Evolutionary conservation across 2,888 invertebrate species (phyloP).

Genomic region (Eueremaeus valkanovi): DNA sequence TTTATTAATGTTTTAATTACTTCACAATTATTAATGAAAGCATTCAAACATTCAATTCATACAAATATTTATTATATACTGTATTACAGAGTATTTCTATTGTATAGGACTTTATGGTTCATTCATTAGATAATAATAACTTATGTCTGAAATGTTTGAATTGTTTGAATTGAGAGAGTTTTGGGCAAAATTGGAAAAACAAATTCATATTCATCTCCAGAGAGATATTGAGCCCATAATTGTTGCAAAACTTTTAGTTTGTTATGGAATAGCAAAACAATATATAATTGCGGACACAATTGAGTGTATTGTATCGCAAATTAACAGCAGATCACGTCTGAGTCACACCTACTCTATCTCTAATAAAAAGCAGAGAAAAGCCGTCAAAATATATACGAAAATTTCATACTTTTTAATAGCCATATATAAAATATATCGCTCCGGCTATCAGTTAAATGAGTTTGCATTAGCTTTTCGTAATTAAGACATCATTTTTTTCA

Average conservation of each 20-base stretch:
- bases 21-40: no score
- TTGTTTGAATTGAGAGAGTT: neutral
- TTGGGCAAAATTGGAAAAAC: neutral
- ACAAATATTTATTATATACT: no score
- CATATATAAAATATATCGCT: neutral
- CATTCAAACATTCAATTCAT: no score
- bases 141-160: neutral
- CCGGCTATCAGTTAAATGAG: neutral
- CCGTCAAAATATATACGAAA: slow-evolving; percentile 31
- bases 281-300: neutral
- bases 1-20: no score
- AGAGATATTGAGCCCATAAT: neutral
- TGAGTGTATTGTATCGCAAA: neutral
- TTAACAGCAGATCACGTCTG: slow-evolving; percentile 12
- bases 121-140: no score
- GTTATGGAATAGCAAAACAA: neutral
- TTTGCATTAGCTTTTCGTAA: slow-evolving; percentile 23
- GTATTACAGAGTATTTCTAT: no score
- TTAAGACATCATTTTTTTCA: slow-evolving; percentile 13
- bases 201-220: neutral
- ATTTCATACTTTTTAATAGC: neutral
- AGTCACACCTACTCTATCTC: slow-evolving; percentile 29
- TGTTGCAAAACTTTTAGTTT: neutral
- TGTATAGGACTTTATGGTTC: no score
- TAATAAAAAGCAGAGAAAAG: slow-evolving; percentile 27